Base-by-base conservation (phyloP, 2,113 vertebrate genomes). In the Cyanoliseus patagonus region DNA sequence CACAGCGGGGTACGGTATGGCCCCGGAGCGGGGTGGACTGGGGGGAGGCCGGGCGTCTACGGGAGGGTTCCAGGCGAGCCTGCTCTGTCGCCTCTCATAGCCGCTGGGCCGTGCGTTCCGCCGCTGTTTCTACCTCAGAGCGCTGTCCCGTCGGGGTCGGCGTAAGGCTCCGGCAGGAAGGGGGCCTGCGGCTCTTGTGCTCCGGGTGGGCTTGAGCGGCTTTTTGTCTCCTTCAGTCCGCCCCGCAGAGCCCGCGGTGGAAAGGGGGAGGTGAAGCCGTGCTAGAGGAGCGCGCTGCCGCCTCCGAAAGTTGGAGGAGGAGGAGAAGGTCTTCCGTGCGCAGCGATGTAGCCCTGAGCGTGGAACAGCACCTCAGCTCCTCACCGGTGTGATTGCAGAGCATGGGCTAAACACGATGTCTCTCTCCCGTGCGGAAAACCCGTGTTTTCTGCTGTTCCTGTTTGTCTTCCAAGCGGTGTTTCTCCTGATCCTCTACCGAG, bases 401-500 rank as follows among this genome's bases (percentile, higher is more conserved):
- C 68, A 86, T 86, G 92, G 94, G 86, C 53, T 69, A 51, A 62
- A 76, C 62, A 13, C 91, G 10, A 97, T 98, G 96, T 87, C 91
- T 81, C 68, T 94, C 37, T 53, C 94, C 22, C 97, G 97, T 1
- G 61, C 84, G 4, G 97, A 97, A 66, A 97, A 86, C 10, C 95
- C 89, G 0, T 97, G 96, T 9, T 98, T 98, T 42, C 80, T 98
- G 59, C 77, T 97, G 35, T 80, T 93, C 17, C 78, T 98, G 9
- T 85, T 94, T 5, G 79, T 93, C 63, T 97, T 97, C 88, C 97
- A 98, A 92, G 76, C 94, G 2, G 6, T 97, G 31, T 98, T 98
- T 28, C 87, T 98, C 69, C 80, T 98, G 33, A 93, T 98, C 17
- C 49, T 98, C 19, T 98, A 98, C 91, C 88, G 95, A n/a, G 94